Evolutionary conservation across 2,797 vertebrate genomes (phyloP), one percentile per base, ranked within the genome.

Genomic region (Fistularia tabacaria): DNA sequence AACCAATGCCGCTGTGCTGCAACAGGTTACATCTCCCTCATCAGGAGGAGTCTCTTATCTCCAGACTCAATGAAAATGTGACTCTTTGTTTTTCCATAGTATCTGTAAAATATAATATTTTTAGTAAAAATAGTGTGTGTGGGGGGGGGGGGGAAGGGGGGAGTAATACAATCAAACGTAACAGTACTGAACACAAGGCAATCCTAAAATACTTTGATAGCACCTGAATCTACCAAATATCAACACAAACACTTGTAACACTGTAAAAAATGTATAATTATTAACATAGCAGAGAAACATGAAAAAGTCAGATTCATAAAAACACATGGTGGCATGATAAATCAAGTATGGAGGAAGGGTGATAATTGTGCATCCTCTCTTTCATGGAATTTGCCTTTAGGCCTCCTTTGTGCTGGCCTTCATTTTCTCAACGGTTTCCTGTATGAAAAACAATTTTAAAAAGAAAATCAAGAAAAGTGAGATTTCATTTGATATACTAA

Each of bases 341-440:
- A 75, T 87, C 85, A 88, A 88, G 87, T 88, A 80, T 84, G 59
- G 79, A 84, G 67, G 73, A 81, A 77, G 63, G 69, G 64, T 58
- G 71, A 73, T 62, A 63, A 59, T 25, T 41, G 54, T 56, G 55
- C 65, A 73, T 69, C 79, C 67, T 86, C 80, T 79, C 59, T 74
- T 73, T 63, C 57, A 41, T 77, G 70, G 65, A 0, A 0, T 82
- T 56, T 71, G 59, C 41, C 48, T 82, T 93, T 87, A 96, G 82
- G 90, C 93, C 77, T 98, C 94, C 85, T 98, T 98, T 86, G 92
- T 93, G 90, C 87, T 95, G 76, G 79, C 57, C 84, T 90, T 94
- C 92, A 92, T 92, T 88, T 96, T 96, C 88, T 96, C 93, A 6
- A 92, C 90, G 0, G 95, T 98, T 72, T 97, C 95, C 96, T 98